Evolutionary conservation across 1,140 invertebrate genomes (phyloP), one percentile per base, ranked within the genome.

Genomic region (Listronotus bonariensis): DNA sequence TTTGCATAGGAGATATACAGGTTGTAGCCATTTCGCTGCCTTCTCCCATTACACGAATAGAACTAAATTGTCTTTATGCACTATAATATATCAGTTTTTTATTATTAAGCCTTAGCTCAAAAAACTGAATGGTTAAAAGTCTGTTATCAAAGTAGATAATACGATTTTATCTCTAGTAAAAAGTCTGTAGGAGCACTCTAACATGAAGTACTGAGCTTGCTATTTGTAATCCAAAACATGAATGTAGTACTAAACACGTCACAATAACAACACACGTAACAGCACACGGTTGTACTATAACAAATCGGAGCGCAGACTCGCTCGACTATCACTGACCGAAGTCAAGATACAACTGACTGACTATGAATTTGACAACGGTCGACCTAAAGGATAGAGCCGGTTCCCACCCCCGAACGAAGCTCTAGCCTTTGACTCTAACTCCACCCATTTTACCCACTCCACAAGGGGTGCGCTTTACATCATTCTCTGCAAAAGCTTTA

Each of bases 381-480:
- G 48, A 31, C 17, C 11, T 20, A 51, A 31, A 18, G n/a, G n/a
- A 45, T 20, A 17, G 14, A 45, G 31, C 48, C 17, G 8, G 17
- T 45, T 31, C 48, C 48, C 48, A 51, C 48, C 48, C 48, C 26
- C 10, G 46, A 51, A 26, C 7, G 34, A 36, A 7, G 8, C 34
- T 36, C 34, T 36, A 36, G 18, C 48, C 48, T 32, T 49, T 14
- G 48, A 51, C 15, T 46, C 43, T 17, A 46, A 17, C 48, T 51
- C 48, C 48, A 51, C 48, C 48, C 48, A 26, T 51, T 51, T 51
- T 31, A 26, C 18, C 48, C 48, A 17, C 14, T 31, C 48, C 17
- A 51, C 6, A 20, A 31, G 48, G 48, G 48, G 48, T 32, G 48
- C 14, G 18, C 42, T 45, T 45, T 45, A 15, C 14, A 20, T 45